Evolutionary conservation across 2,797 vertebrate genomes (phyloP).

Genomic region (Helarctos malayanus): DNA sequence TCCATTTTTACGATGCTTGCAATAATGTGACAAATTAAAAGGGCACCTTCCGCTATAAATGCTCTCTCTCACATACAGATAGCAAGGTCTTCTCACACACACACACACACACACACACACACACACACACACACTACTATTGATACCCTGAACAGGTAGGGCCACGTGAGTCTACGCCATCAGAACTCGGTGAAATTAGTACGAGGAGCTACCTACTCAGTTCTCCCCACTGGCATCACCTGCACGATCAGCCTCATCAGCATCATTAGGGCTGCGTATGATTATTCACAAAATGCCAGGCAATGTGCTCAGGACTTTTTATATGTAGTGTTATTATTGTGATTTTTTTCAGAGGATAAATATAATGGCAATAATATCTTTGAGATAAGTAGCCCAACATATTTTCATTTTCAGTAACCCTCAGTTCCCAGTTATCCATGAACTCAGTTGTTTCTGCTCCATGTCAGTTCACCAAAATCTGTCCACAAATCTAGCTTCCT

Average conservation of each 20-base stretch:
- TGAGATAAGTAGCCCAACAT: background rate
- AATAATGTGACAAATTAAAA: background rate
- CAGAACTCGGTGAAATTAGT: background rate
- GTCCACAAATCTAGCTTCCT: background rate
- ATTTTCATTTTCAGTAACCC: background rate
- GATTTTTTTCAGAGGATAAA: background rate
- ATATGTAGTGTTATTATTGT: background rate
- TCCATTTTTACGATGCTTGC: background rate
- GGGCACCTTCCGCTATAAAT: background rate
- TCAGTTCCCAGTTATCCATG: background rate
- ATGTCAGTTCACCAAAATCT: background rate
- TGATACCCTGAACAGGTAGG: background rate
- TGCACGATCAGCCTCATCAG: background rate
- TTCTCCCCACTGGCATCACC: background rate
- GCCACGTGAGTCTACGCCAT: background rate
- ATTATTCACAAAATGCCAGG: background rate
- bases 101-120: background rate
- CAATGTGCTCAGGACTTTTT: background rate
- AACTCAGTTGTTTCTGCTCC: background rate
- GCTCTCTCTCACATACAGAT: background rate
- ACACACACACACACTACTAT: background rate
- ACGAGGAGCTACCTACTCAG: background rate
- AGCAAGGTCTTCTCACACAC: background rate
- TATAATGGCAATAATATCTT: background rate
- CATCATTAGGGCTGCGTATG: background rate